phyloP scores from a whole-genome alignment of 1,140 invertebrate genomes.

The Rhagoletis pomonella region DNA sequence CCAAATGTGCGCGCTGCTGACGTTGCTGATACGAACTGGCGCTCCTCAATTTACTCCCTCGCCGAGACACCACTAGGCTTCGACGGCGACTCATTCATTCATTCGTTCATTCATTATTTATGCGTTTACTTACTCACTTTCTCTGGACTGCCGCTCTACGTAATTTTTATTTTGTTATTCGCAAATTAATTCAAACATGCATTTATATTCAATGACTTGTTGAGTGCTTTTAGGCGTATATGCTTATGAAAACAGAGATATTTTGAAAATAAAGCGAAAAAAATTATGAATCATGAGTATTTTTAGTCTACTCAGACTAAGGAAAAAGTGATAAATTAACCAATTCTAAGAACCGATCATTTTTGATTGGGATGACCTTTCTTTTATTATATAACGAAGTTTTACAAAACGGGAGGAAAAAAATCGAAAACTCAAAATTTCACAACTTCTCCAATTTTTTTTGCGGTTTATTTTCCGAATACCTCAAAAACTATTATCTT shows the following conservation, averaged over 20 bases:
- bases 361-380: no score
- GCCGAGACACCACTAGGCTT: not conserved
- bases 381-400: no score
- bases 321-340: not conserved
- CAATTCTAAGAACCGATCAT: no score
- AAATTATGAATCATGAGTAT: no score
- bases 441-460: no score
- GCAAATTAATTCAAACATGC: not conserved
- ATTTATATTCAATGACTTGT: not conserved
- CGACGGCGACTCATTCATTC: no score
- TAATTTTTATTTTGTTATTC: not conserved
- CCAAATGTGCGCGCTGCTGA: not conserved
- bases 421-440: no score
- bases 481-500: no score
- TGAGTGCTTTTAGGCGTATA: constrained; percentile 23
- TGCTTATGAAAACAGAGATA: constrained; percentile 37
- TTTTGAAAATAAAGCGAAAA: no score
- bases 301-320: not conserved
- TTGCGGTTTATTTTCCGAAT: no score
- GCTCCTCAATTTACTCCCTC: not conserved
- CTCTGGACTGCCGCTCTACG: not conserved
- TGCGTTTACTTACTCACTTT: not conserved
- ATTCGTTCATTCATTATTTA: constrained; percentile 26
- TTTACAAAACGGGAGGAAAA: no score
- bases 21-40: not conserved